Evolutionary conservation across 2,797 vertebrate genomes (phyloP), one percentile per base, ranked within the genome.

Genomic region (Oceanodroma leucorhoa): DNA sequence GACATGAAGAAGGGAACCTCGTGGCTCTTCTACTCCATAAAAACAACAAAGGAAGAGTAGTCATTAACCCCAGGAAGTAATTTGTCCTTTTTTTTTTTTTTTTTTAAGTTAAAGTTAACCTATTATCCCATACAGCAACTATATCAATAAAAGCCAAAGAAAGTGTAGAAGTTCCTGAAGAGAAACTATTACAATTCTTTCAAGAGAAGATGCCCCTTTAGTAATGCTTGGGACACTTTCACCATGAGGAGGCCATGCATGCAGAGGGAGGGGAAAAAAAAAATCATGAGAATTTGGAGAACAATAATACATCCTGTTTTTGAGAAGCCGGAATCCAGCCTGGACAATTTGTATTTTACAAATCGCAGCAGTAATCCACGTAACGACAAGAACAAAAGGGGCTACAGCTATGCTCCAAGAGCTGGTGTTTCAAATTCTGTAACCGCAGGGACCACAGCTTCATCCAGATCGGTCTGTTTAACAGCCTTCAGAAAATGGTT

Each of bases 261-360:
- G 12, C 11, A 46, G 27, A 38, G 8, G 5, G 1, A 20, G 13
- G 9, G 5, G 1, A 1, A 6, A 22, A 43, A 65, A 43, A 40
- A 50, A 32, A 23, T 11, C 12, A 48, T 38, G 40, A 93, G 86
- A 94, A 85, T 93, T 34, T 67, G 58, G 70, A 96, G 90, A 95
- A 96, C 92, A 96, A 95, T 95, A 93, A 93, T 80, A 94, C 92
- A 95, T 95, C 94, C 96, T 93, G 92, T 92, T 95, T 96, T 95
- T 89, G 71, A 96, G 81, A 80, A 87, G 84, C 89, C 45, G 53
- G 94, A 97, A 92, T 87, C 87, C 58, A 92, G 83, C 45, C 48
- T 19, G 86, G 78, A 97, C 93, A 95, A 85, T 57, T 67, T 89
- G 94, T 94, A 91, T 95, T 95, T 92, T 75, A 93, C 32, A 83